Base-by-base conservation (phyloP, 1,140 invertebrate genomes). In the Acromyrmex echinatior region DNA sequence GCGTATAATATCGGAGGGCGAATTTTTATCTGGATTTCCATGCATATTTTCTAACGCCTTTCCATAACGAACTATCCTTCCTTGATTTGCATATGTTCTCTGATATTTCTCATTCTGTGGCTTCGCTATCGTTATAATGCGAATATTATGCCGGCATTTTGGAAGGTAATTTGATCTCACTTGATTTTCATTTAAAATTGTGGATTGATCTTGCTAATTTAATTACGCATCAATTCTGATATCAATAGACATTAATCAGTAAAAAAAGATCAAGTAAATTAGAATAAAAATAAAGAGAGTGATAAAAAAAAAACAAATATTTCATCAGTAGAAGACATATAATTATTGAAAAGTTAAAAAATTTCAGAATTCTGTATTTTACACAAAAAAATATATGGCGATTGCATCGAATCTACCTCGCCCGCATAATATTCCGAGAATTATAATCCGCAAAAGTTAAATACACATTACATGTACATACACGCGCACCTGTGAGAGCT, bases 41-140 rank as follows among this genome's bases (percentile, higher is more conserved):
- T 88, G 89, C 89, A 86, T 88, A 90, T 91, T 91, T 88, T 74
- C 16, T 77, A 39, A 63, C 62, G 39, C 31, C 49, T 49, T 35
- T 21, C 53, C 70, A 71, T 86, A 90, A 89, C 89, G 88, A 90
- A 81, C 68, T 78, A 18, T 53, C 71, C 62, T 28, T 53, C 35
- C 56, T 45, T 63, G 70, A 84, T 84, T 84, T 84, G 80, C 80
- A 84, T 84, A 84, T 35, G 80, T 76, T 76, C 80, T 70, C n/a
- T 76, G 68, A 35, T 74, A 84, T 84, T 62, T 73, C 45, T 84
- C 80, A 51, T 76, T 58, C 56, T 21, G 39, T 39, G 25, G 21
- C 39, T 49, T 12, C 49, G 14, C 28, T 35, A 35, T 51, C 39
- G 56, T 62, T 84, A 45, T 45, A 76, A 84, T 63, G 70, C 80